These are phyloP conservation scores for Erpetoichthys calabaricus DNA, from an alignment of 2,797 vertebrate species.

Conservation along the genomic window DNA sequence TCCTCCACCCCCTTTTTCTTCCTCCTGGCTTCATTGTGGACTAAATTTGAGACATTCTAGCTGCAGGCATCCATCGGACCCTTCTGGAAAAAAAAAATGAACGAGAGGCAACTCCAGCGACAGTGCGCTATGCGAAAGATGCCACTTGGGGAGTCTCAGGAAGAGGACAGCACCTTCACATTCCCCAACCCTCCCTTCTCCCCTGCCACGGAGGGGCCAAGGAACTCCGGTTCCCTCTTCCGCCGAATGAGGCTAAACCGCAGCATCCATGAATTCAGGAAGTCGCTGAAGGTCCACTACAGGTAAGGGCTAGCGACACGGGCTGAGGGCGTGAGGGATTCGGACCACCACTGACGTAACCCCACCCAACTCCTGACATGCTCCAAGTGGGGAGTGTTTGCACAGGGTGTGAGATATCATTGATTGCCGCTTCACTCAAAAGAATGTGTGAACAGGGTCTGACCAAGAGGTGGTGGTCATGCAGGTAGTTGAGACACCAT, in stretches of 20 bases:
- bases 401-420: no score
- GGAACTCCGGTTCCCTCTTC: constrained; percentile 29
- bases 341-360: no score
- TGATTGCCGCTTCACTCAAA: no score
- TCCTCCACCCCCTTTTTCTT: no score
- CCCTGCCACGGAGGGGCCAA: constrained; percentile 23
- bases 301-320: constrained; percentile 26
- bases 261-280: constrained; percentile 37
- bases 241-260: constrained; percentile 41
- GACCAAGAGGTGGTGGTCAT: no score
- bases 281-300: constrained; percentile 23
- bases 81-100: constrained; percentile 34
- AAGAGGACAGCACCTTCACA: constrained; percentile 19
- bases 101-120: constrained; percentile 41
- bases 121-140: constrained; percentile 27
- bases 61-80: background rate
- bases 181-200: constrained; percentile 32
- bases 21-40: no score
- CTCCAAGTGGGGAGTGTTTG: no score
- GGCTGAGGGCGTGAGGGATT: background rate
- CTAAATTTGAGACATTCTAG: no score
- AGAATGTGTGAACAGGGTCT: no score
- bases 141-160: constrained; percentile 27
- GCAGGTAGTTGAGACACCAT: no score
- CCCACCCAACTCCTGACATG: no score